A percentile compares a stretch with the other conserved stretches of the same genome.
Conservation (phyloP, 2,113 vertebrate genomes). For the Hemiscyllium ocellatum region DNA sequence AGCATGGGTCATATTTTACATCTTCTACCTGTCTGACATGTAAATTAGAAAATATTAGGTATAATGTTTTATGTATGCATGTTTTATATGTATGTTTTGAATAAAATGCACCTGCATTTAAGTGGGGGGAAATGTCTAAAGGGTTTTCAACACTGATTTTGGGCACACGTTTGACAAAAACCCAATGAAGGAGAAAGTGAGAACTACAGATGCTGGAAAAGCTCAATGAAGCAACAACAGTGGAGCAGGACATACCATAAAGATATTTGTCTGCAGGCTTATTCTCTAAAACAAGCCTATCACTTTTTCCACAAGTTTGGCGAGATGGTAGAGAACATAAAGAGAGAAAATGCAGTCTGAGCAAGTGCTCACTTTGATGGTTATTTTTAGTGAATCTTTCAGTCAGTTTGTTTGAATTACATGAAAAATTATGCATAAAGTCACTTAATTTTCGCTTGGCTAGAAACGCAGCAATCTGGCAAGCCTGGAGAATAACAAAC, state of each 20-base stretch:
- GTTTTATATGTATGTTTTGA: not conserved
- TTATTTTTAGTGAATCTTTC: not conserved
- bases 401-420: not conserved
- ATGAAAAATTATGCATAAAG: not conserved
- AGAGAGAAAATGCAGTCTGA: not conserved
- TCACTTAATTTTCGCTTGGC: not conserved
- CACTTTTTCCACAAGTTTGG: not conserved
- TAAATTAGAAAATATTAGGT: not conserved
- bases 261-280: not conserved
- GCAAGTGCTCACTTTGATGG: not conserved
- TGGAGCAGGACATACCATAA: not conserved
- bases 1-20: not conserved
- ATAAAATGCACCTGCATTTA: not conserved
- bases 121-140: not conserved
- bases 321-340: not conserved
- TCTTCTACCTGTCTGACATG: not conserved
- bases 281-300: not conserved
- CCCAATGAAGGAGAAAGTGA: not conserved
- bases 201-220: too few relatives aligned
- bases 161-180: not conserved
- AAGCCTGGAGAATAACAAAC: not conserved
- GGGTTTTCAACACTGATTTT: not conserved
- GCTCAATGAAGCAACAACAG: not conserved
- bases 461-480: not conserved
- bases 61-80: not conserved